Evolutionary conservation across 2,797 vertebrate species (phyloP), one percentile per base, ranked within the genome.

Genomic region (Sternotherus odoratus): DNA sequence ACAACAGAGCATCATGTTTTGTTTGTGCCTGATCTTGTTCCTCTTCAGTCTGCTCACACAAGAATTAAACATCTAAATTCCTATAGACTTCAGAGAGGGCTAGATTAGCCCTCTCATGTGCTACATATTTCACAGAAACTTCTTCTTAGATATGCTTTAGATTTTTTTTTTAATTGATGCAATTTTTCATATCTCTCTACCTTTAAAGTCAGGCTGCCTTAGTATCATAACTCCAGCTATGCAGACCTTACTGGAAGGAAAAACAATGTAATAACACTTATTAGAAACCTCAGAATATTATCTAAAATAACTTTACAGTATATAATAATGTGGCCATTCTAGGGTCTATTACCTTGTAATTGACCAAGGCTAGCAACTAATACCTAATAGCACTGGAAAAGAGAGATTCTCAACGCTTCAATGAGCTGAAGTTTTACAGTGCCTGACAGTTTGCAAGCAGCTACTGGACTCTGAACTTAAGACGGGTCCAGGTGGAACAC

Each of bases 221-320:
- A 66, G 16, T 85, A 83, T 9, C 24, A 50, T 6, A 85, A 26
- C 11, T 90, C 48, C 86, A 85, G 46, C 33, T 69, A 63, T 88
- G 36, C 10, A 15, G 54, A 28, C 33, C 54, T 21, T 91, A 50
- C 86, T 50, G 36, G 69, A 86, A 94, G 26, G 28, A 39, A 85
- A 21, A 83, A 0, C 5, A 2, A 36, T 8, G 2, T 16, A 69
- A 86, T 85, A 87, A 24, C 66, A 79, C 69, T 74, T 15, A 79
- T 79, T 48, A 92, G 53, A 93, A 83, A 48, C 30, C 12, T 85
- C 51, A 82, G 74, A 77, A 49, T 57, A 50, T 75, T 85, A 82
- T 33, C 26, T n/a, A 82, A 60, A 94, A 91, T 39, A 90, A 46
- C 3, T 91, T 90, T 95, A 87, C 26, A 48, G 26, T 54, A 66